Evolutionary conservation across 2,888 invertebrate genomes (phyloP).

Genomic region (Microplitis manilae): DNA sequence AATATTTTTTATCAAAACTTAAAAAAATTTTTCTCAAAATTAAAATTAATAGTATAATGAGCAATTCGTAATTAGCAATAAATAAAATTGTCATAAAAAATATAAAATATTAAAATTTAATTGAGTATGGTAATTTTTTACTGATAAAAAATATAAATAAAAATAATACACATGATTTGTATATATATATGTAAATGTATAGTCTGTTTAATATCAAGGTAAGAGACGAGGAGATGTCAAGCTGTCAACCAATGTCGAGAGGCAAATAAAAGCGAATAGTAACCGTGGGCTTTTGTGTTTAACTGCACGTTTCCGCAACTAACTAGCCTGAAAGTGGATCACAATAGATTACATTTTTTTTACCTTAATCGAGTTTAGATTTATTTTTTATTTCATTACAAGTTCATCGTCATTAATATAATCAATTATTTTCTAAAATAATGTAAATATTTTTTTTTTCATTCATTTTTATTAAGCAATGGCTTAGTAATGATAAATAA

Average conservation of each 20-base stretch:
- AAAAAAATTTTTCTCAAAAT: no score
- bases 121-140: not conserved
- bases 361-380: conserved; percentile 8
- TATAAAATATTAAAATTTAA: not conserved
- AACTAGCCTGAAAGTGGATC: conserved; percentile 35
- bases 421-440: not conserved
- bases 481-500: no score
- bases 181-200: not conserved
- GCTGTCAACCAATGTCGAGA: conserved; percentile 33
- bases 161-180: not conserved
- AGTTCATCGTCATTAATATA: not conserved
- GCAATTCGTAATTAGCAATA: no score
- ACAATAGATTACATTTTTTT: conserved; percentile 30
- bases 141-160: not conserved
- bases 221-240: conserved; percentile 32
- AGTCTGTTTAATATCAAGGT: conserved; percentile 34
- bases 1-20: no score
- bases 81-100: no score
- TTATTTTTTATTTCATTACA: conserved; percentile 1
- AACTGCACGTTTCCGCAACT: conserved; percentile 41
- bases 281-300: conserved; percentile 37
- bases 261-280: conserved; percentile 27
- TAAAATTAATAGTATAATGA: no score
- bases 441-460: not conserved
- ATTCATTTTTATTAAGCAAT: not conserved